Evolutionary conservation across 2,888 invertebrate species (phyloP).

Genomic region (Chironomus riparius): DNA sequence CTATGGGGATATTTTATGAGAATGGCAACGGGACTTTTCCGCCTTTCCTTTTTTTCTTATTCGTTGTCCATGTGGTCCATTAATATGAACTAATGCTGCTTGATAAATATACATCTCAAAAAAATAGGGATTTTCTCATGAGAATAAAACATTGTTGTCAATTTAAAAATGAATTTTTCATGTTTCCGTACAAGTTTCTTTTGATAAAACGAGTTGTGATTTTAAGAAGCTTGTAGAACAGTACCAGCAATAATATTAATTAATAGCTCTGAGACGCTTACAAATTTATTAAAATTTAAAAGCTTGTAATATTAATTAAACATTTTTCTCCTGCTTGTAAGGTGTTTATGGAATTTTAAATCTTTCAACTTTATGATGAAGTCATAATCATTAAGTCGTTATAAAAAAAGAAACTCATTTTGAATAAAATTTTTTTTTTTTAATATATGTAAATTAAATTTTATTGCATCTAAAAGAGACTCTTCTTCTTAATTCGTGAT

Average conservation of each 20-base stretch:
- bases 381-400: not conserved
- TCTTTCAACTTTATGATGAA: not conserved
- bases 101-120: not conserved
- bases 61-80: conserved; percentile 5
- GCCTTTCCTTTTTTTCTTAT: not conserved
- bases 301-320: not conserved
- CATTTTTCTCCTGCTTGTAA: no score
- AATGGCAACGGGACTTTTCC: conserved; percentile 3
- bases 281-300: not conserved
- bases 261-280: no score
- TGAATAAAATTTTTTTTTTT: not conserved
- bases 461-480: no score
- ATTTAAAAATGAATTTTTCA: not conserved
- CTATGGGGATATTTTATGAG: not conserved
- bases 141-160: no score
- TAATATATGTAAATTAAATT: not conserved
- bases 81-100: not conserved
- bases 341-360: no score
- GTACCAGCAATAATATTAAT: no score
- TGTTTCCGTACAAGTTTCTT: not conserved
- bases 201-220: not conserved
- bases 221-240: no score
- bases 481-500: no score
- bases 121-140: no score
- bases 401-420: not conserved